phyloP scores from a whole-genome alignment of 2,888 invertebrate genomes.

The Habrosyne pyritoides region DNA sequence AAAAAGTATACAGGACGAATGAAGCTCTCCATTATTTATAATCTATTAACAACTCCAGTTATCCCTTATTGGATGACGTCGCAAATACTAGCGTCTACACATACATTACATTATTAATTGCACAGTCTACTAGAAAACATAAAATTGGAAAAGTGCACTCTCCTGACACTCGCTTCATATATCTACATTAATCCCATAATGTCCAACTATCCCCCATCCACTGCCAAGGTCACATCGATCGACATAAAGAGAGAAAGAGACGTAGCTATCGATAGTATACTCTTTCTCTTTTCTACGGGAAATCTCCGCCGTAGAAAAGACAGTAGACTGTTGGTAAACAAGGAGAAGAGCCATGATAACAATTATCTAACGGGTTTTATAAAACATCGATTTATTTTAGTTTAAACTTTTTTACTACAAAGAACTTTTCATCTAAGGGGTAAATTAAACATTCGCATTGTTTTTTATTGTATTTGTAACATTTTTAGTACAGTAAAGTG shows the following conservation, averaged over 20 bases:
- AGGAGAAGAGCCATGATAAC: conserved; percentile 22
- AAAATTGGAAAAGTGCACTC: not conserved
- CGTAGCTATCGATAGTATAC: conserved; percentile 28
- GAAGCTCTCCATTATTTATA: no score
- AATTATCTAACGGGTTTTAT: conserved; percentile 10
- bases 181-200: conserved; percentile 9
- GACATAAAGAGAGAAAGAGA: conserved; percentile 43
- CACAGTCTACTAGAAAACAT: not conserved
- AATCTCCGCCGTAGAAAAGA: conserved; percentile 26
- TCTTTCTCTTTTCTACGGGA: conserved; percentile 34
- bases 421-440: not conserved
- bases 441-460: not conserved
- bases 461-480: no score
- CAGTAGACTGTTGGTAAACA: conserved; percentile 59
- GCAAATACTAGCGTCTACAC: no score
- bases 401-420: not conserved
- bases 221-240: conserved; percentile 80
- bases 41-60: no score
- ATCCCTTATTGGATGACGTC: no score
- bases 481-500: no score
- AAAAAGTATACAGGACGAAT: no score
- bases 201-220: conserved; percentile 47
- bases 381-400: not conserved
- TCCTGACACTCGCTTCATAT: not conserved
- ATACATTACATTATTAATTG: no score